Conservation (phyloP, 2,113 vertebrate genomes). For the Leptosomus discolor region DNA sequence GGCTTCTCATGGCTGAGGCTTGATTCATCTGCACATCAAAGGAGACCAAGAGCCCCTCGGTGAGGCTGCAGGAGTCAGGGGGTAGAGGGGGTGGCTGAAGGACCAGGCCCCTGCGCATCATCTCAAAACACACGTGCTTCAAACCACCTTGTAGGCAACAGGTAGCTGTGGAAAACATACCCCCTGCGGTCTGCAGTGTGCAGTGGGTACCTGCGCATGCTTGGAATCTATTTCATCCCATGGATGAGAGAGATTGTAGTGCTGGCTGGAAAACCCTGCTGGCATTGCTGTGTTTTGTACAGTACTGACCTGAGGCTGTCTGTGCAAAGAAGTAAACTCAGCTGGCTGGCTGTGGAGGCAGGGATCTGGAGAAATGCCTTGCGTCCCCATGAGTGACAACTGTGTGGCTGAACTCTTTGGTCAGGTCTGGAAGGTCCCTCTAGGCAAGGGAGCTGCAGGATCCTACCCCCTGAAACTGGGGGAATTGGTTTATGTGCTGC, state of each 20-base stretch:
- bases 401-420: fast-evolving
- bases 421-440: neutral
- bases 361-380: fast-evolving
- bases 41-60: neutral
- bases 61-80: neutral
- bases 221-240: neutral
- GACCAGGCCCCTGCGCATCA: fast-evolving
- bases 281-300: neutral
- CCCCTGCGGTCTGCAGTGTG: neutral
- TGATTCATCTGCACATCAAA: slow-evolving; percentile 49
- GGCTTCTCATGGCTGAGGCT: neutral
- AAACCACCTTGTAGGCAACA: fast-evolving
- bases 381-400: fast-evolving
- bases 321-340: neutral
- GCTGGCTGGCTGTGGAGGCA: neutral
- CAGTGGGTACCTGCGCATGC: fast-evolving
- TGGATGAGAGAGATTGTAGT: fast-evolving
- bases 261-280: neutral
- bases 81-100: neutral
- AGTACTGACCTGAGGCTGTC: too few species aligned
- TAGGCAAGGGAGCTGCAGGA: neutral
- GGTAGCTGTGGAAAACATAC: fast-evolving
- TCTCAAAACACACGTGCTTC: neutral
- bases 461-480: neutral
- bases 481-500: fast-evolving